A percentile compares a stretch with the other conserved stretches of the same genome.
Conservation (phyloP, 2,888 invertebrate genomes). For the Opisthograptis luteolata region DNA sequence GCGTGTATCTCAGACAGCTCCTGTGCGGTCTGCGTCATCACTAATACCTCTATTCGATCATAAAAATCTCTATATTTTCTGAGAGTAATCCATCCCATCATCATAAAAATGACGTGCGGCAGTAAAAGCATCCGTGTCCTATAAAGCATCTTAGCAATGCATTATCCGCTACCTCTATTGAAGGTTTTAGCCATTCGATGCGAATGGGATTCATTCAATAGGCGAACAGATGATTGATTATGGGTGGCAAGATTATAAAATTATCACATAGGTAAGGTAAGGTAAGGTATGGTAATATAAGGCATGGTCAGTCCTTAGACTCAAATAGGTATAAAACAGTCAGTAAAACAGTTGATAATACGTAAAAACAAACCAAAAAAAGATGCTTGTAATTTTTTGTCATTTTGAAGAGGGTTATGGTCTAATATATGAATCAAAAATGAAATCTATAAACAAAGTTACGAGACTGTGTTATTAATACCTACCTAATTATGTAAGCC, state of each 20-base stretch:
- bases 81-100: conserved; percentile 68
- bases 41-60: conserved; percentile 55
- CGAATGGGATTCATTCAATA: conserved; percentile 3
- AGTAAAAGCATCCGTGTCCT: conserved; percentile 62
- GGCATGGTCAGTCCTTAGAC: too few relatives aligned
- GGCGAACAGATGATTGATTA: conserved; percentile 9
- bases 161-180: conserved; percentile 40
- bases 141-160: conserved; percentile 51
- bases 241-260: conserved; percentile 1
- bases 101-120: conserved; percentile 66
- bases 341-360: too few relatives aligned
- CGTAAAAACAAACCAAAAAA: too few relatives aligned
- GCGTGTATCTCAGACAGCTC: conserved; percentile 32
- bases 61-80: conserved; percentile 73
- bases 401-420: too few relatives aligned
- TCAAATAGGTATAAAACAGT: too few relatives aligned
- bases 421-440: too few relatives aligned
- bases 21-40: conserved; percentile 52
- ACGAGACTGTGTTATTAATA: too few relatives aligned
- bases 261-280: conserved; percentile 1
- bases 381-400: too few relatives aligned
- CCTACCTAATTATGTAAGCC: conserved; percentile 33
- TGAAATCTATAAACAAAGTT: too few relatives aligned
- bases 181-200: conserved; percentile 14
- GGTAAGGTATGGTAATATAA: too few relatives aligned